phyloP scores from a whole-genome alignment of 2,113 vertebrate species.

The Hippopotamus amphibius region DNA sequence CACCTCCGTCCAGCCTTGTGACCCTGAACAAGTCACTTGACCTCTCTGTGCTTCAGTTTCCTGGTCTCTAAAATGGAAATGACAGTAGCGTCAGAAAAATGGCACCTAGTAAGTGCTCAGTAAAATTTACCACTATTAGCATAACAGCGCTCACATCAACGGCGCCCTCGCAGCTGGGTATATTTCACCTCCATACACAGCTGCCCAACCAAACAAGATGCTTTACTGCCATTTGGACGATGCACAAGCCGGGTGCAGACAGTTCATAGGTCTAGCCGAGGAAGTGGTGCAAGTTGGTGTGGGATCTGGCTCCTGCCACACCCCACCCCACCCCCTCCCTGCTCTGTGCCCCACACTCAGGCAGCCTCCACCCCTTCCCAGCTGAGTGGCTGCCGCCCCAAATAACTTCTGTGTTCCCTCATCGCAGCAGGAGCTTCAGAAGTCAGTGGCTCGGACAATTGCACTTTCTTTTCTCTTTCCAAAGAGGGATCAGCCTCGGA shows the following conservation, averaged over 20 bases:
- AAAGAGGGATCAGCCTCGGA: slow-evolving; percentile 88
- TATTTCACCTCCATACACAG: neutral
- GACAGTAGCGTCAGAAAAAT: neutral
- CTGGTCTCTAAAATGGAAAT: neutral
- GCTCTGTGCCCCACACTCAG: neutral
- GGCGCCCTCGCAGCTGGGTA: accelerated
- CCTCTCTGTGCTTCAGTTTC: neutral
- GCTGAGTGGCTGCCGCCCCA: neutral
- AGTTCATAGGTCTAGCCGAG: neutral
- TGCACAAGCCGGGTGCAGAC: accelerated
- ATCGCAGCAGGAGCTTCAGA: slow-evolving; percentile 83
- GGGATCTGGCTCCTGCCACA: neutral
- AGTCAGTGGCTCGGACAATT: slow-evolving; percentile 86
- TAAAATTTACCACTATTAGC: accelerated
- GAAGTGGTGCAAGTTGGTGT: accelerated
- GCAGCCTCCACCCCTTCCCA: neutral
- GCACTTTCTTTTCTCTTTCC: slow-evolving; percentile 83
- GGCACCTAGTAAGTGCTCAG: accelerated
- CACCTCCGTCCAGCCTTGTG: neutral
- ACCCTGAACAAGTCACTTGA: neutral
- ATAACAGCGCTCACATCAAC: accelerated
- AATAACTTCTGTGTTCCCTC: slow-evolving; percentile 62
- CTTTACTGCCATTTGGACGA: too few species aligned
- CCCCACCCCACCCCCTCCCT: accelerated
- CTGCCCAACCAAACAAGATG: accelerated